Conservation (phyloP, 2,797 vertebrate species). For the Leptoclinus maculatus region DNA sequence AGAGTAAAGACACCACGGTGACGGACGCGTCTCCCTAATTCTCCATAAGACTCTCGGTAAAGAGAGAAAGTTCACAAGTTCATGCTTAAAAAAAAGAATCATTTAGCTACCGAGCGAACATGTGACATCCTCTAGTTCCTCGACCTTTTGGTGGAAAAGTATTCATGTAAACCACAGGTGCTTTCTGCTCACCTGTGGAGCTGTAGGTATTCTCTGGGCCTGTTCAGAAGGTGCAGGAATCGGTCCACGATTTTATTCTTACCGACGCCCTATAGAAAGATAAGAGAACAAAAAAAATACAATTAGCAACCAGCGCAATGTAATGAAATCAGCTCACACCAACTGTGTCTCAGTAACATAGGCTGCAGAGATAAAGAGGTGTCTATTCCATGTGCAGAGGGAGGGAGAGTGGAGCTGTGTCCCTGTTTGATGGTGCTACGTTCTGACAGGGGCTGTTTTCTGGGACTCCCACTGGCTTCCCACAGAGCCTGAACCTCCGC, state of each 20-base stretch:
- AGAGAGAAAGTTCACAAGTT: not conserved
- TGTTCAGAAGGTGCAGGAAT: constrained; percentile 96
- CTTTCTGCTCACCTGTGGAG: constrained; percentile 90
- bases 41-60: not conserved
- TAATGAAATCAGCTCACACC: not conserved
- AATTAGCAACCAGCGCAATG: not conserved
- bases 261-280: constrained; percentile 91
- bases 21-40: not conserved
- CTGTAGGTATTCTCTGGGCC: constrained; percentile 96
- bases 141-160: not conserved
- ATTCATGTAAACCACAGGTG: not conserved
- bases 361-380: constrained; percentile 18
- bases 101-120: not conserved
- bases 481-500: constrained; percentile 19
- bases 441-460: constrained; percentile 50
- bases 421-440: constrained; percentile 38
- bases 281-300: not conserved
- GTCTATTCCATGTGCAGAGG: not conserved
- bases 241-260: constrained; percentile 98
- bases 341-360: not conserved
- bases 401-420: constrained; percentile 8
- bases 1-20: constrained; percentile 4
- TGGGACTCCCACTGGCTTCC: constrained; percentile 46
- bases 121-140: not conserved
- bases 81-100: not conserved